Percentiles rank a stretch among this genome's conserved stretches.
Conservation (phyloP, 2,797 vertebrate species). For the Smutsia temminckii region DNA sequence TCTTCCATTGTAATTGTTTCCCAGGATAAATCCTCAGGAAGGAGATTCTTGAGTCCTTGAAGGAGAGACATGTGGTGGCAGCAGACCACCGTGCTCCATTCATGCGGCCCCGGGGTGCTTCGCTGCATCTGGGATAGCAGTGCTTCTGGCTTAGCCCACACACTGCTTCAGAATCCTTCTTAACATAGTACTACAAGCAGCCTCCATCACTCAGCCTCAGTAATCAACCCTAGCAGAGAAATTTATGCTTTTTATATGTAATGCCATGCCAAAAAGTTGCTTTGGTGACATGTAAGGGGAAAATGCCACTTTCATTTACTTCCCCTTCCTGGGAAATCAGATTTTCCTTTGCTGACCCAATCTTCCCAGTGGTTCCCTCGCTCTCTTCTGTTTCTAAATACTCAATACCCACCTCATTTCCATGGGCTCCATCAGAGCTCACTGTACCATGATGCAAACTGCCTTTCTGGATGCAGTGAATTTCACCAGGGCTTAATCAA, state of each 20-base stretch:
- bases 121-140: not conserved
- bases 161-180: conserved; percentile 8
- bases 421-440: not conserved
- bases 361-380: not conserved
- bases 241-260: not conserved
- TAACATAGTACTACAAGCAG: not conserved
- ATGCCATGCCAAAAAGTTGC: not conserved
- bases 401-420: not conserved
- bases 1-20: not conserved
- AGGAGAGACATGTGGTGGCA: not conserved
- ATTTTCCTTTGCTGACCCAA: not conserved
- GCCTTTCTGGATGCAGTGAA: not conserved
- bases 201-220: not conserved
- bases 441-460: not conserved
- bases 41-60: not conserved
- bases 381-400: not conserved
- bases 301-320: not conserved
- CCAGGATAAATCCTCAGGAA: not conserved
- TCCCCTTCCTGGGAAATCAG: not conserved
- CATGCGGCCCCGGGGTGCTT: not conserved
- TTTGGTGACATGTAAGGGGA: not conserved
- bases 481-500: not conserved
- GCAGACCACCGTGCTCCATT: not conserved
- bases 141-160: not conserved
- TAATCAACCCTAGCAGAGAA: not conserved